Percentiles rank a stretch among this genome's conserved stretches.
phyloP scores from a whole-genome alignment of 2,888 invertebrate species.

The Cantharis flavilabris region DNA sequence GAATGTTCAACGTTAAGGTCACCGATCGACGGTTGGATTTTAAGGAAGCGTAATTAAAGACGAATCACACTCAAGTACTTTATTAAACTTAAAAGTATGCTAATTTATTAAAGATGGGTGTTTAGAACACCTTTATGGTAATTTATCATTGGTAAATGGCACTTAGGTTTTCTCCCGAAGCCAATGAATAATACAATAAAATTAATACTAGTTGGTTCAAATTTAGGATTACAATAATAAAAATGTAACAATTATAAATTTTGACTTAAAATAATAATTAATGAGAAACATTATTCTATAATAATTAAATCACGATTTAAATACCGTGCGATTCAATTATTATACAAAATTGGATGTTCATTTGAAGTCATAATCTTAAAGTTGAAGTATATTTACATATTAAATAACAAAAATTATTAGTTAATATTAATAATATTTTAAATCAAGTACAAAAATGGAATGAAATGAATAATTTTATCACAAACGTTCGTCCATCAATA shows the following conservation, averaged over 20 bases:
- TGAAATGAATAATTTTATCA: not conserved
- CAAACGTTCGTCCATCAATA: not conserved
- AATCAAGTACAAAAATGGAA: not conserved
- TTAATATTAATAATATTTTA: not conserved
- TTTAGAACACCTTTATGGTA: not conserved
- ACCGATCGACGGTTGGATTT: no score
- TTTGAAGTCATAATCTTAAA: not conserved
- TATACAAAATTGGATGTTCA: not conserved
- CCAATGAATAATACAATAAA: conserved; percentile 29
- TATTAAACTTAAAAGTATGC: not conserved
- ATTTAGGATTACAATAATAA: not conserved
- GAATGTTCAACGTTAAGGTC: no score
- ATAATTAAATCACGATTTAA: not conserved
- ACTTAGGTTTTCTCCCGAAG: conserved; percentile 35
- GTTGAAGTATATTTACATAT: not conserved
- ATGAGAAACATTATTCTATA: not conserved
- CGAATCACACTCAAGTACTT: not conserved
- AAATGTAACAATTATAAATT: not conserved
- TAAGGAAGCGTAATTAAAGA: not conserved
- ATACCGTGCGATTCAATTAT: not conserved
- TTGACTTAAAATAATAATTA: not conserved
- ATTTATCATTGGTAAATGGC: conserved; percentile 30
- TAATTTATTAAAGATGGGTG: not conserved
- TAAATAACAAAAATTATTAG: not conserved
- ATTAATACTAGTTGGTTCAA: not conserved